Evolutionary conservation across 2,888 invertebrate species (phyloP).

Genomic region (Drosophila mimetica): DNA sequence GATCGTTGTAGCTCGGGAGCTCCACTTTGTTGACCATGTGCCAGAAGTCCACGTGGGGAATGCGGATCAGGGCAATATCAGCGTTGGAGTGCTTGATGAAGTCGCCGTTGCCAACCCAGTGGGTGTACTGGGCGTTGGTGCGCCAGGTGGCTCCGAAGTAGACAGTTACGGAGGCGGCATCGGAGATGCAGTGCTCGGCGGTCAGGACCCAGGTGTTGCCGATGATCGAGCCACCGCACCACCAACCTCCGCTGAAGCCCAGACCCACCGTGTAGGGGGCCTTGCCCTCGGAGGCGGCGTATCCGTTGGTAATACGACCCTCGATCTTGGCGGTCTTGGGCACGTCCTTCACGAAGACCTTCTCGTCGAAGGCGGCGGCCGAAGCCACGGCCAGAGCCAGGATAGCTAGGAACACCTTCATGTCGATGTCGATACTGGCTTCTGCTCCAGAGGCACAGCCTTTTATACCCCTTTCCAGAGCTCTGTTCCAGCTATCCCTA

Average conservation of each 20-base stretch:
- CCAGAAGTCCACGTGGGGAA: slow-evolving; percentile 9
- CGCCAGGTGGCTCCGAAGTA: slow-evolving; percentile 39
- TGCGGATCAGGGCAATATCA: slow-evolving; percentile 37
- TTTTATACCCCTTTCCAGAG: slow-evolving; percentile 17
- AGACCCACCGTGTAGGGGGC: slow-evolving; percentile 43
- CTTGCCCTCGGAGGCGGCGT: slow-evolving; percentile 38
- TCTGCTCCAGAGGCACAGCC: not conserved
- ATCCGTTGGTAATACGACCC: slow-evolving; percentile 43
- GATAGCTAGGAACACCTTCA: slow-evolving; percentile 43
- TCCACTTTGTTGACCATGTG: slow-evolving; percentile 41
- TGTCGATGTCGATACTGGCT: slow-evolving; percentile 29
- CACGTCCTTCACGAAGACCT: slow-evolving; percentile 36
- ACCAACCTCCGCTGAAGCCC: slow-evolving; percentile 42
- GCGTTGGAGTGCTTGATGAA: slow-evolving; percentile 37
- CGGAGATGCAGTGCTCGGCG: slow-evolving; percentile 36
- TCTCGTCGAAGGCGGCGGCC: slow-evolving; percentile 30
- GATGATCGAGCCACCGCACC: slow-evolving; percentile 37
- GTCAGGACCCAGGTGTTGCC: slow-evolving; percentile 26
- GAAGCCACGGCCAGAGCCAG: slow-evolving; percentile 40
- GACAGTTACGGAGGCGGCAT: slow-evolving; percentile 25
- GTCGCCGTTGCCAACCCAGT: slow-evolving; percentile 26
- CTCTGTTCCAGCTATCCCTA: not conserved
- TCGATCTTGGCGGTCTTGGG: slow-evolving; percentile 32
- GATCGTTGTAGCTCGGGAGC: slow-evolving; percentile 43
- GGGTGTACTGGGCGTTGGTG: slow-evolving; percentile 39